phyloP scores from a whole-genome alignment of 30 jellyfish, hydroid and myxozoan genomes.

The Calvadosia cruxmelitensis region DNA sequence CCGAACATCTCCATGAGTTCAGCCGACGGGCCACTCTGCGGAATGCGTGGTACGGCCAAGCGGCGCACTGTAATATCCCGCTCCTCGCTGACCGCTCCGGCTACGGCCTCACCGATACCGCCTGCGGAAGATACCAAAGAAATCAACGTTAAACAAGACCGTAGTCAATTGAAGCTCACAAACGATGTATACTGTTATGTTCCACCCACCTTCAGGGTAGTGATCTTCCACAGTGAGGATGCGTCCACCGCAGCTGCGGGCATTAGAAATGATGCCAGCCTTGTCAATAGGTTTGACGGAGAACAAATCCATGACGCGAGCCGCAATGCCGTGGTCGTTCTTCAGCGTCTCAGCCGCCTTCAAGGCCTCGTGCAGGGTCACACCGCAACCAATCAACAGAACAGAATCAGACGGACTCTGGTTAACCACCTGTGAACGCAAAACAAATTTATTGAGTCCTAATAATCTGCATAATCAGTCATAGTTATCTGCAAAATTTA shows the following conservation, averaged over 20 bases:
- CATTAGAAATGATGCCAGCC: constrained; percentile 48
- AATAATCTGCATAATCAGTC: too few species aligned
- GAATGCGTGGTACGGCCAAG: constrained; percentile 51
- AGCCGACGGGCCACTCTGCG: constrained; percentile 84
- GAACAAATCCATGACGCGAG: constrained; percentile 85
- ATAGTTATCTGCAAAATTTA: too few species aligned
- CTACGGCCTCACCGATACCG: constrained; percentile 93
- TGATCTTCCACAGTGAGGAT: constrained; percentile 93
- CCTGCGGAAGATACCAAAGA: constrained; percentile 37
- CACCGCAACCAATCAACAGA: constrained; percentile 83
- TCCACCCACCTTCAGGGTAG: constrained; percentile 70
- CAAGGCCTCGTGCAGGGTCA: constrained; percentile 75
- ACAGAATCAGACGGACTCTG: constrained; percentile 67
- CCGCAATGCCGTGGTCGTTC: constrained; percentile 39
- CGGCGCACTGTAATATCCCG: constrained; percentile 58
- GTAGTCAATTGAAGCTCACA: not conserved
- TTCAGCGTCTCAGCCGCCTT: constrained; percentile 62
- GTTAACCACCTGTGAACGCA: constrained; percentile 38
- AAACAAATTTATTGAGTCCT: too few species aligned
- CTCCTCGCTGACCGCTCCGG: constrained; percentile 58
- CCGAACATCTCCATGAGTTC: constrained; percentile 89
- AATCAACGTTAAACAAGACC: too few species aligned
- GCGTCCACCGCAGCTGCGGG: constrained; percentile 86
- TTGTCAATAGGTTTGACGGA: constrained; percentile 77
- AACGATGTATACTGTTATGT: not conserved